These are phyloP conservation scores for Xestobium rufovillosum DNA, from an alignment of 2,888 invertebrate species.

Conservation along the genomic window DNA sequence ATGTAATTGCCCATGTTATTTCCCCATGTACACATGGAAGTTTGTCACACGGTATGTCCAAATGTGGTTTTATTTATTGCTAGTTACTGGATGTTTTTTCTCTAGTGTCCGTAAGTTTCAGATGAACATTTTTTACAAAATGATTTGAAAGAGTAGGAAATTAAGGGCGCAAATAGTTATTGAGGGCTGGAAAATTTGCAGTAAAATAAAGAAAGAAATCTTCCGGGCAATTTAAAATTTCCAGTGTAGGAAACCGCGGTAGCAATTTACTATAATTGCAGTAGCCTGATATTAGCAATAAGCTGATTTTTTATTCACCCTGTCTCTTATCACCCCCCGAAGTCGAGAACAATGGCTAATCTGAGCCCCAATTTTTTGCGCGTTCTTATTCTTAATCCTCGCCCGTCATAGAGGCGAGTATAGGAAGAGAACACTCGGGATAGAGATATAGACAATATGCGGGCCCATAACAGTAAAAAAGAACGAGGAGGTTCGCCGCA, in stretches of 20 bases:
- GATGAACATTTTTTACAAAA: too few relatives aligned
- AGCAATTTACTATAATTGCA: conserved; percentile 43
- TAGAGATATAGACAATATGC: conserved; percentile 36
- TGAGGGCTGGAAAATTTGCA: too few relatives aligned
- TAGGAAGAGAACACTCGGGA: conserved; percentile 26
- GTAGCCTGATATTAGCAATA: conserved; percentile 44
- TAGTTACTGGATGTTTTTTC: too few relatives aligned
- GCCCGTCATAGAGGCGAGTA: conserved; percentile 30
- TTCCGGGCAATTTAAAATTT: conserved; percentile 34
- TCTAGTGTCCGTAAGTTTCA: too few relatives aligned
- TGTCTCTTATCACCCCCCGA: conserved; percentile 40
- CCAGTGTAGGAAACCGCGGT: conserved; percentile 26
- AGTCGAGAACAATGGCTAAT: conserved; percentile 42
- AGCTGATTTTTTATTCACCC: conserved; percentile 48
- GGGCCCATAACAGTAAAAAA: conserved; percentile 42
- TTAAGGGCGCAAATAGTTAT: too few relatives aligned
- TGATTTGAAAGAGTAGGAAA: too few relatives aligned
- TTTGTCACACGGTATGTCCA: too few relatives aligned
- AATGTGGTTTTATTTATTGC: too few relatives aligned
- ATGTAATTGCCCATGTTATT: too few relatives aligned
- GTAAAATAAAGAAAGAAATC: conserved; percentile 40
- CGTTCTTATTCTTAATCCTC: conserved; percentile 21
- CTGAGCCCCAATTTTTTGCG: conserved; percentile 30
- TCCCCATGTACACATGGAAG: too few relatives aligned
- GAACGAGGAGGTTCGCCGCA: conserved; percentile 39